phyloP scores from a whole-genome alignment of 2,797 vertebrate genomes.

The Micromesistius poutassou region DNA sequence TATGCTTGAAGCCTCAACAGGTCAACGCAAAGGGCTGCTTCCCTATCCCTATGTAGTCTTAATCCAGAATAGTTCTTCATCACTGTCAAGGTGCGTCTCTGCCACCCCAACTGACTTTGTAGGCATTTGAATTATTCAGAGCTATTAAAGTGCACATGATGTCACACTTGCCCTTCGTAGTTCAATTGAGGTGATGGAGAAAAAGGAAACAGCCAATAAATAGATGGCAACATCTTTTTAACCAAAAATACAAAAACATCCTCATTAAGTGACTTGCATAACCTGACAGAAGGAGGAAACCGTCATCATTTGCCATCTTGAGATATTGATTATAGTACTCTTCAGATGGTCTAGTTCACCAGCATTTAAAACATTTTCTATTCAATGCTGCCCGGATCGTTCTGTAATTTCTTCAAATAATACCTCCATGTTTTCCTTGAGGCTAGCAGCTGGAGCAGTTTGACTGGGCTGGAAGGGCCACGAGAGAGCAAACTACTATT shows the following conservation, averaged over 20 bases:
- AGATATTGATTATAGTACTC: background rate
- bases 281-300: background rate
- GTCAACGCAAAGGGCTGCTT: background rate
- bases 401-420: background rate
- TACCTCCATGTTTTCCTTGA: background rate
- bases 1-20: background rate
- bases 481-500: background rate
- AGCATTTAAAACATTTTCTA: background rate
- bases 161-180: background rate
- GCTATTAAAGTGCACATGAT: background rate
- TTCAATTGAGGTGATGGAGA: background rate
- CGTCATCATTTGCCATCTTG: background rate
- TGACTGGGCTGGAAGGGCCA: background rate
- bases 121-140: background rate
- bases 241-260: background rate
- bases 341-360: background rate
- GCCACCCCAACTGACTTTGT: background rate
- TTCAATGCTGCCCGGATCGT: background rate
- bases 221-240: background rate
- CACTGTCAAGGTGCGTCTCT: background rate
- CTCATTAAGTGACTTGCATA: background rate
- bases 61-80: conserved; percentile 1
- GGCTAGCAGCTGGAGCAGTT: background rate
- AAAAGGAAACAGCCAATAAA: background rate
- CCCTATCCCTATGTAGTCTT: conserved; percentile 1